Conservation (phyloP, 2,888 invertebrate genomes). For the Ceraclea dissimilis region DNA sequence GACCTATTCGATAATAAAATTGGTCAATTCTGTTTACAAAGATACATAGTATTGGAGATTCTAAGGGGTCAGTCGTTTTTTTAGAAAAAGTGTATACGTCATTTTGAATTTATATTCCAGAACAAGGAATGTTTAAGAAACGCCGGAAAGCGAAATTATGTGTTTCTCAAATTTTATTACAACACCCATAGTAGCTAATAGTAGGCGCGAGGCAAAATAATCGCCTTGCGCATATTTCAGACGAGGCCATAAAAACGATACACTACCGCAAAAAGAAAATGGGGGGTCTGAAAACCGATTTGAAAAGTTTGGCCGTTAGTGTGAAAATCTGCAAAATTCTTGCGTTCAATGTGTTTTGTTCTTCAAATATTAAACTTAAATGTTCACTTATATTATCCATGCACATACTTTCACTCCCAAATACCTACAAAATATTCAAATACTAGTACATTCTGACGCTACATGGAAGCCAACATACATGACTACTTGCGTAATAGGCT, state of each 20-base stretch:
- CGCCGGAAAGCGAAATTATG: not conserved
- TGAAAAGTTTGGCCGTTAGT: not conserved
- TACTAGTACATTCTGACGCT: too few relatives aligned
- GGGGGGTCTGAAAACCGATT: not conserved
- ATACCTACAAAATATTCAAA: too few relatives aligned
- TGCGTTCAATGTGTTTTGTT: not conserved
- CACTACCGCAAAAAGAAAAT: slow-evolving; percentile 13
- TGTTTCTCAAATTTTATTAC: slow-evolving; percentile 23
- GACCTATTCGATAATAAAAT: too few relatives aligned
- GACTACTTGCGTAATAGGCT: too few relatives aligned
- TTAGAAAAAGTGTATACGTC: too few relatives aligned
- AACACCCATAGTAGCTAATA: slow-evolving; percentile 14
- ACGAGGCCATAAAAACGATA: slow-evolving; percentile 23
- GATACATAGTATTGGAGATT: too few relatives aligned
- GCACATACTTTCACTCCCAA: too few relatives aligned
- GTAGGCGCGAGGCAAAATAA: slow-evolving; percentile 25
- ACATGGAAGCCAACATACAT: too few relatives aligned
- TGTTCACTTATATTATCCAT: too few relatives aligned
- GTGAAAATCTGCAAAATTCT: slow-evolving; percentile 1
- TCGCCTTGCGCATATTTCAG: slow-evolving; percentile 23
- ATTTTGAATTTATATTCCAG: not conserved
- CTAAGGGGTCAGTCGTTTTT: too few relatives aligned
- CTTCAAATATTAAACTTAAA: not conserved
- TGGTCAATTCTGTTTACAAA: too few relatives aligned
- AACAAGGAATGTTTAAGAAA: not conserved